Percentiles rank a stretch among this genome's conserved stretches.
Conservation (phyloP, 2,113 vertebrate species). For the Silurus asotus region DNA sequence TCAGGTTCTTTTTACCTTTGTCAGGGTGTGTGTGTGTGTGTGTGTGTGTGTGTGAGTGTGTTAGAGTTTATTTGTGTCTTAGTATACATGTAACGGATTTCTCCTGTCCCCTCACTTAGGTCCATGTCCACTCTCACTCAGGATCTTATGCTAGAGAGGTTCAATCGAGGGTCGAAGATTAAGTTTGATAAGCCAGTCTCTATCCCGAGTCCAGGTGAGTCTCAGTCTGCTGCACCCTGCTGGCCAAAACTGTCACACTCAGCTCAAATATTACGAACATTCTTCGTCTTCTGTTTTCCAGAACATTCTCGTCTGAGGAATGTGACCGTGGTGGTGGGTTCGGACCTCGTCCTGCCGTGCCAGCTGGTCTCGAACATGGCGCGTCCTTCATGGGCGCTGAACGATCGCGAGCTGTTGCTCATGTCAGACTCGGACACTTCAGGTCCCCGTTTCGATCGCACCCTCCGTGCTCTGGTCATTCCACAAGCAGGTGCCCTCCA, state of each 20-base stretch:
- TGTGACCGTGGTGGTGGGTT: conserved; percentile 85
- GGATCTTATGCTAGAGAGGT: conserved; percentile 76
- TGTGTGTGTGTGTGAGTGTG: conserved; percentile 10
- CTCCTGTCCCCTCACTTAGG: conserved; percentile 57
- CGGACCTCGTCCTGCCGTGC: conserved; percentile 90
- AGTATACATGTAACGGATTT: conserved; percentile 29
- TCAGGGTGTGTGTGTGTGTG: neutral
- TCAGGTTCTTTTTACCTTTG: neutral
- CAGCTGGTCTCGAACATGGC: conserved; percentile 92
- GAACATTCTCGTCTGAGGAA: conserved; percentile 79
- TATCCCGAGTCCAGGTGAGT: conserved; percentile 77
- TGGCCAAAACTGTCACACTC: conserved; percentile 27
- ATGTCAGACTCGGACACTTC: conserved; percentile 60
- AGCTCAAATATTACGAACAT: neutral
- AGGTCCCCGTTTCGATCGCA: conserved; percentile 75
- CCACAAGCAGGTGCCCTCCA: conserved; percentile 76
- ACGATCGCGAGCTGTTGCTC: conserved; percentile 75
- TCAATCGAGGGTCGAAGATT: conserved; percentile 69
- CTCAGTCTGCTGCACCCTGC: conserved; percentile 56
- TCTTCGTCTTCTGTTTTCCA: conserved; percentile 51
- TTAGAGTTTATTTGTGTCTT: neutral
- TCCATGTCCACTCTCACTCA: conserved; percentile 75
- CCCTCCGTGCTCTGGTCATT: conserved; percentile 82
- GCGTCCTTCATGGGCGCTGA: conserved; percentile 83
- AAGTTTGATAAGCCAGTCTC: conserved; percentile 76